Conservation (phyloP, 1,140 invertebrate genomes). For the Cyrtorhinus lividipennis region DNA sequence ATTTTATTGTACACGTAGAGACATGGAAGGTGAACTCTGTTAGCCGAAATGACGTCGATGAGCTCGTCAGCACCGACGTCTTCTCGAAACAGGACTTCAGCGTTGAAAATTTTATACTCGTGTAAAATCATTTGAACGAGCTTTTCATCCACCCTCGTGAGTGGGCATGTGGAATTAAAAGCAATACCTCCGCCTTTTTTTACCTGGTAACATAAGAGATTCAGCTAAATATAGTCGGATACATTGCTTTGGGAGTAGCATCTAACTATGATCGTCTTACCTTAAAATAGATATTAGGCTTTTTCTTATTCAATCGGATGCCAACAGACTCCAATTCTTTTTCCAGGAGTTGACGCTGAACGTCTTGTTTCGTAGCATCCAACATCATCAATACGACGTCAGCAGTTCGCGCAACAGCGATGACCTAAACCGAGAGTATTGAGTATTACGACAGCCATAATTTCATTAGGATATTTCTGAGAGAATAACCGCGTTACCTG, state of each 20-base stretch:
- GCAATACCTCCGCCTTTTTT: slow-evolving; percentile 97
- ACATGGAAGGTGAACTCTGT: slow-evolving; percentile 93
- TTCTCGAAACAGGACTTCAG: slow-evolving; percentile 91
- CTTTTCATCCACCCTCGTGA: slow-evolving; percentile 93
- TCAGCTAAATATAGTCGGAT: too few relatives aligned
- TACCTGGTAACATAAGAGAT: slow-evolving; percentile 38
- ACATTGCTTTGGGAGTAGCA: too few relatives aligned
- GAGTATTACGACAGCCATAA: too few relatives aligned
- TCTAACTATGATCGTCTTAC: slow-evolving; percentile 32
- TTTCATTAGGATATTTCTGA: too few relatives aligned
- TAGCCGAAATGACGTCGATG: slow-evolving; percentile 97
- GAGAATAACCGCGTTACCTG: slow-evolving; percentile 49
- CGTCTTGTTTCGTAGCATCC: slow-evolving; percentile 92
- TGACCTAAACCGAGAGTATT: too few relatives aligned
- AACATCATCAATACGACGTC: slow-evolving; percentile 98
- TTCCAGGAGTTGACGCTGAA: slow-evolving; percentile 78
- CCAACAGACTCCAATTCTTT: slow-evolving; percentile 92
- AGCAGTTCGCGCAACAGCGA: slow-evolving; percentile 90
- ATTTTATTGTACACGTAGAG: slow-evolving; percentile 99
- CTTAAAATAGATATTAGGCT: slow-evolving; percentile 97
- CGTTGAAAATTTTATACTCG: slow-evolving; percentile 99
- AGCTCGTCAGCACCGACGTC: slow-evolving; percentile 92
- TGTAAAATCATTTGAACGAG: slow-evolving; percentile 96
- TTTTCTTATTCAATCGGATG: slow-evolving; percentile 83
- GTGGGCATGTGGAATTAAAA: slow-evolving; percentile 90